These are phyloP conservation scores for Pachyseris speciosa DNA, from an alignment of 64 coral and sea anemone species.

Conservation along the genomic window DNA sequence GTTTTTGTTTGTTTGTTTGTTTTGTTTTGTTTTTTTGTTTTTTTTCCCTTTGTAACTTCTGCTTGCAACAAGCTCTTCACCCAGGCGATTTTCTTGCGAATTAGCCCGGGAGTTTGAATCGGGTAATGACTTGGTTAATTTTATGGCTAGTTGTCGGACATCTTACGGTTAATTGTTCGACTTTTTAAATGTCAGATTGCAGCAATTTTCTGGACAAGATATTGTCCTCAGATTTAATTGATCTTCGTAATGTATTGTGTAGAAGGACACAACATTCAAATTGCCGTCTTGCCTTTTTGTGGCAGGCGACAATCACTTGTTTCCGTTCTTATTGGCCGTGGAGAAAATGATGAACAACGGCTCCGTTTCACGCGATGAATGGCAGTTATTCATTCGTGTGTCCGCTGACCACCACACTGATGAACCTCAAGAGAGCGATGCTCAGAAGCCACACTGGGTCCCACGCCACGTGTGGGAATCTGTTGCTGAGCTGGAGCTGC, in stretches of 20 bases:
- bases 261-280: neutral
- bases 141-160: neutral
- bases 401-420: neutral
- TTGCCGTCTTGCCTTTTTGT: neutral
- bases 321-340: constrained; percentile 86
- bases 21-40: neutral
- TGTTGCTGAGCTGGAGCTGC: constrained; percentile 59
- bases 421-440: neutral
- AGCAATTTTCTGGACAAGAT: too few species aligned
- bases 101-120: too few species aligned
- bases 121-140: too few species aligned
- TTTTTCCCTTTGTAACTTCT: too few species aligned
- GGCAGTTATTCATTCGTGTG: constrained; percentile 57
- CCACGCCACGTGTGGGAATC: constrained; percentile 65
- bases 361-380: constrained; percentile 71
- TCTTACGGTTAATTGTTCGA: too few species aligned
- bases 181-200: too few species aligned
- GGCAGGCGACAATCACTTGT: constrained; percentile 82
- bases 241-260: neutral
- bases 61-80: too few species aligned
- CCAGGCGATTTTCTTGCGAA: too few species aligned
- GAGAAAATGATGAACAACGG: constrained; percentile 79
- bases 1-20: neutral
- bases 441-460: constrained; percentile 75
- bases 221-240: too few species aligned